Conservation (phyloP, 2,888 invertebrate genomes). For the Zonitis immaculata region DNA sequence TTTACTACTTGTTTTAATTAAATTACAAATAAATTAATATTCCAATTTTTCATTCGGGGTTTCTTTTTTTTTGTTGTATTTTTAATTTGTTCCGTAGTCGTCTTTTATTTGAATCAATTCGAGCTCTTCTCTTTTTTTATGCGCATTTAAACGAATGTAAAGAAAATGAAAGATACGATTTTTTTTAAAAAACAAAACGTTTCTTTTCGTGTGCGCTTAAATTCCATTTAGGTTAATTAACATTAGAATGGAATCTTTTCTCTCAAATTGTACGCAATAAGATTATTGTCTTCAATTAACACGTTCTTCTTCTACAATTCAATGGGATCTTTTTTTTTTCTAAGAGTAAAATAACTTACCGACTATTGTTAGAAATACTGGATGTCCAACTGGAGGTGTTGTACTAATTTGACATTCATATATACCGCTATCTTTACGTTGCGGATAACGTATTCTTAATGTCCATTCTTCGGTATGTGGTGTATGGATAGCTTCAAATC, state of each 20-base stretch:
- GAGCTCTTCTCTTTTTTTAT: background rate
- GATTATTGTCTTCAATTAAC: background rate
- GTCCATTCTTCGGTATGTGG: slow-evolving; percentile 88
- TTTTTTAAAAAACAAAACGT: background rate
- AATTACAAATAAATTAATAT: slow-evolving; percentile 15
- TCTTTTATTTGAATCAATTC: background rate
- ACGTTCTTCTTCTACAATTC: background rate
- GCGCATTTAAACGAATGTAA: background rate
- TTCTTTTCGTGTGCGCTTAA: background rate
- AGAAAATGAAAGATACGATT: background rate
- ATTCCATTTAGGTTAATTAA: background rate
- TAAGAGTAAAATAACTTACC: slow-evolving; percentile 57
- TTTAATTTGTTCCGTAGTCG: background rate
- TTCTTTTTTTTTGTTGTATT: background rate
- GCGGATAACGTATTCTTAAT: slow-evolving; percentile 68
- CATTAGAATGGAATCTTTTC: background rate
- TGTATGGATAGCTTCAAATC: slow-evolving; percentile 80
- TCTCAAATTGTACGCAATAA: background rate
- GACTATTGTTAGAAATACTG: slow-evolving; percentile 75
- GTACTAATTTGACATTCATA: slow-evolving; percentile 92
- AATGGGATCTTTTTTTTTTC: background rate
- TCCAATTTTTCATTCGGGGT: slow-evolving; percentile 5
- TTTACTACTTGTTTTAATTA: slow-evolving; percentile 12
- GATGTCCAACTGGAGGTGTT: slow-evolving; percentile 81
- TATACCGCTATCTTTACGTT: slow-evolving; percentile 69